Evolutionary conservation across 2,888 invertebrate species (phyloP), one percentile per base, ranked within the genome.

Genomic region (Hermodice carunculata): DNA sequence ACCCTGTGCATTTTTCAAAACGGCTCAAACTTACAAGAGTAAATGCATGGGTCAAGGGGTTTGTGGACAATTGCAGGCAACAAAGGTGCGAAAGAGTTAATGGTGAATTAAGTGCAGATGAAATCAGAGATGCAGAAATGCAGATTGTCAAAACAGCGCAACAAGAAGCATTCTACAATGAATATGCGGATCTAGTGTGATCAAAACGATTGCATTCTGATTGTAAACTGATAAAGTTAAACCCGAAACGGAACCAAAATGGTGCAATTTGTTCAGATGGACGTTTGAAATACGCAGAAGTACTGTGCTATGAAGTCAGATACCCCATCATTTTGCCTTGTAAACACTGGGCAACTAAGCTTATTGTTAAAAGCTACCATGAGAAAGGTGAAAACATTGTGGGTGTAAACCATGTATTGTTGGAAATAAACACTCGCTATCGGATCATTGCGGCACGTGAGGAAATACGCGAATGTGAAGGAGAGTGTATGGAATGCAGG

Each of bases 271-370:
- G 46, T 3, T n/a, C 24, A 19, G 24, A 57, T 5, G 19, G 57
- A 17, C 49, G 57, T 4, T 49, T 57, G 14, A 28, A 53, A 1
- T 26, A 65, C 19, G 49, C 66, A 37, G 29, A 22, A 22, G 11
- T 60, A 6, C 29, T 66, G 11, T 28, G 63, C 4, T 43, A 40
- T 22, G 63, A 67, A 8, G 59, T 46, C 0, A 17, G 44, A 52
- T 61, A 26, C 49, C 68, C 68, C 14, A 61, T 67, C 6, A 67
- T 71, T n/a, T 40, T 70, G 22, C 66, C 66, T 3, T 28, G 67
- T 19, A 61, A 49, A 19, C 32, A 40, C 37, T 46, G 34, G 31
- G 28, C 68, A 3, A 69, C 69, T 37, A 54, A 53, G 31, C 56
- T 69, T 3, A 42, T 69, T 14, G 37, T 69, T 6, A 51, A 28